Conservation (phyloP, 2,888 invertebrate genomes). For the Sarcophaga subvicina region DNA sequence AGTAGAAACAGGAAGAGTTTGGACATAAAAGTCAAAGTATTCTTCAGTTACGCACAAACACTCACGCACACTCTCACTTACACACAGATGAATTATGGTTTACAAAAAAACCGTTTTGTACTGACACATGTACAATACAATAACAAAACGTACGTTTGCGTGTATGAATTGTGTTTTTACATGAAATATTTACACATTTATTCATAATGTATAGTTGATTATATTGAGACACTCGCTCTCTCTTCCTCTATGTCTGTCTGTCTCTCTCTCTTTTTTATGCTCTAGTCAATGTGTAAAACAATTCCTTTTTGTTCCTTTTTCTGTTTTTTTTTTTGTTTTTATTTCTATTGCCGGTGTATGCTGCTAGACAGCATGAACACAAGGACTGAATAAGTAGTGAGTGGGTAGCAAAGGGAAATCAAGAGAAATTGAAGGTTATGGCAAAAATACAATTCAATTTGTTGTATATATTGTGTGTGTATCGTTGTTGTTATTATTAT, state of each 20-base stretch:
- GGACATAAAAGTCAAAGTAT: conserved; percentile 57
- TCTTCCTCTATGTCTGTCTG: conserved; percentile 39
- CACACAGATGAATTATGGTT: background rate
- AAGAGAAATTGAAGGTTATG: conserved; percentile 8
- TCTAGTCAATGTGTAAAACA: background rate
- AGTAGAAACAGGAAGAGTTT: conserved; percentile 19
- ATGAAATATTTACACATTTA: conserved; percentile 65
- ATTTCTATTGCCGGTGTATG: background rate
- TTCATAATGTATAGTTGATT: conserved; percentile 63
- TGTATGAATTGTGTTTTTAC: conserved; percentile 32
- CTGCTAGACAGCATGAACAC: conserved; percentile 21
- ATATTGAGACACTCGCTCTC: conserved; percentile 59
- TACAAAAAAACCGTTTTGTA: conserved; percentile 46
- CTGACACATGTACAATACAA: conserved; percentile 35
- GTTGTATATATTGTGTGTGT: background rate
- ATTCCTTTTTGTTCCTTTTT: background rate
- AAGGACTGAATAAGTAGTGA: background rate
- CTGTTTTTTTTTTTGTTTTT: background rate
- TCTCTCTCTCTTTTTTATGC: conserved; percentile 13
- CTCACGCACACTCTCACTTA: background rate
- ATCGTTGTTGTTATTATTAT: conserved; percentile 50
- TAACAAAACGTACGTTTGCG: background rate
- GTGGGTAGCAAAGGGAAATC: background rate
- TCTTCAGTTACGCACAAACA: conserved; percentile 37
- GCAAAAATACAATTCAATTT: conserved; percentile 34